Percentiles rank a stretch among this genome's conserved stretches.
Evolutionary conservation across 1,140 invertebrate genomes (phyloP).

Genomic region (Micrasema minimum): DNA sequence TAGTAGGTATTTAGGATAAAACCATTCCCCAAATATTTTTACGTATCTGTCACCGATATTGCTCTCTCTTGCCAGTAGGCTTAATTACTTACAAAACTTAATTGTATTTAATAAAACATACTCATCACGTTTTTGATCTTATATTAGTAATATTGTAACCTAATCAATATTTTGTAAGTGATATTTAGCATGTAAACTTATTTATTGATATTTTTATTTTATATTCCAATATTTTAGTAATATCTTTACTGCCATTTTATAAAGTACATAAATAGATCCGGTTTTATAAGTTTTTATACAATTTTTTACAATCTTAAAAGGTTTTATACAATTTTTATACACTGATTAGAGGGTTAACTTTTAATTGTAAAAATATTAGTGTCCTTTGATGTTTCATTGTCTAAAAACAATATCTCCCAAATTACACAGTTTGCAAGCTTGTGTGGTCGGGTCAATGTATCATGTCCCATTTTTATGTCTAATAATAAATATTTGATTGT

Average conservation of each 20-base stretch:
- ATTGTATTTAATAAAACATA: not conserved
- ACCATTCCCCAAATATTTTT: not conserved
- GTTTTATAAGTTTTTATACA: too few relatives aligned
- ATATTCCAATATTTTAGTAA: too few relatives aligned
- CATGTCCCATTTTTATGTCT: conserved; percentile 14
- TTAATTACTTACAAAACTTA: conserved; percentile 3
- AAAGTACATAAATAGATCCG: not conserved
- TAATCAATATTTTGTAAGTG: conserved; percentile 23
- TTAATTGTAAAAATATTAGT: not conserved
- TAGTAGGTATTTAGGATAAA: not conserved
- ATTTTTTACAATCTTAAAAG: too few relatives aligned
- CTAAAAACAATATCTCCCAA: not conserved
- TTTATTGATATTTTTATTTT: conserved; percentile 27
- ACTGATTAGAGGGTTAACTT: not conserved
- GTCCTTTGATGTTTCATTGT: not conserved
- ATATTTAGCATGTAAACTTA: conserved; percentile 35
- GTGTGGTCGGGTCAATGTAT: conserved; percentile 14
- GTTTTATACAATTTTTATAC: conserved; percentile 14
- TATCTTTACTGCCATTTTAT: conserved; percentile 29
- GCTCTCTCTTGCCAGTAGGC: conserved; percentile 12
- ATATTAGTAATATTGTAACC: conserved; percentile 6
- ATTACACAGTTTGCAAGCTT: conserved; percentile 18
- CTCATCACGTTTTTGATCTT: not conserved
- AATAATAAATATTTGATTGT: conserved; percentile 26
- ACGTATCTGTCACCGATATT: not conserved